These are phyloP conservation scores for Antrozous pallidus DNA, from an alignment of 2,797 vertebrate species.

Conservation along the genomic window DNA sequence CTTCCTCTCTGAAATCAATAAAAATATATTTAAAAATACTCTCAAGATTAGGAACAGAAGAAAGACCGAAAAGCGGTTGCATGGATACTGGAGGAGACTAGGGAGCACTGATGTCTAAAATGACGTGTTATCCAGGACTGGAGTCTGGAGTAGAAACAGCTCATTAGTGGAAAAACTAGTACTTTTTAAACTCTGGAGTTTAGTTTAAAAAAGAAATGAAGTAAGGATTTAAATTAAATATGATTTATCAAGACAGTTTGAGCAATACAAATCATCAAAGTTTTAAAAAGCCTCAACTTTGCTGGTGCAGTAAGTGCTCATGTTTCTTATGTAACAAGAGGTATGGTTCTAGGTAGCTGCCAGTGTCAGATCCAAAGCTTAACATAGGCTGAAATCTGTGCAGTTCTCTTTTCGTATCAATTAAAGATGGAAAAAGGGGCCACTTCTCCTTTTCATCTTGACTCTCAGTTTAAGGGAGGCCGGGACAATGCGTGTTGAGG, in stretches of 20 bases:
- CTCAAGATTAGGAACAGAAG: not conserved
- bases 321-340: not conserved
- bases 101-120: not conserved
- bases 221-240: not conserved
- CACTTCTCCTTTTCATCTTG: not conserved
- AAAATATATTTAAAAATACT: not conserved
- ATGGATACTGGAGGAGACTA: not conserved
- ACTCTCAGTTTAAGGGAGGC: not conserved
- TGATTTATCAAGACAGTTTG: not conserved
- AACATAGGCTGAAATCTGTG: not conserved
- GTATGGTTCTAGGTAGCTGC: not conserved
- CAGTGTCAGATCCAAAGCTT: not conserved
- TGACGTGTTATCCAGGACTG: too few relatives aligned
- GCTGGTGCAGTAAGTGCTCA: not conserved
- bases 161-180: not conserved
- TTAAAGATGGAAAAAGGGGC: not conserved
- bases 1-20: too few relatives aligned
- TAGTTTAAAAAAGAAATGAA: not conserved
- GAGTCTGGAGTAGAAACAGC: not conserved
- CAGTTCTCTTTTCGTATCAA: not conserved
- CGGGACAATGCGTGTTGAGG: not conserved
- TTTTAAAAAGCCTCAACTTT: not conserved
- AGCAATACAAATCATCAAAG: not conserved
- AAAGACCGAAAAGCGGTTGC: not conserved
- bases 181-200: not conserved